Conservation (phyloP, 2,888 invertebrate species). For the Oscheius myriophilus region DNA sequence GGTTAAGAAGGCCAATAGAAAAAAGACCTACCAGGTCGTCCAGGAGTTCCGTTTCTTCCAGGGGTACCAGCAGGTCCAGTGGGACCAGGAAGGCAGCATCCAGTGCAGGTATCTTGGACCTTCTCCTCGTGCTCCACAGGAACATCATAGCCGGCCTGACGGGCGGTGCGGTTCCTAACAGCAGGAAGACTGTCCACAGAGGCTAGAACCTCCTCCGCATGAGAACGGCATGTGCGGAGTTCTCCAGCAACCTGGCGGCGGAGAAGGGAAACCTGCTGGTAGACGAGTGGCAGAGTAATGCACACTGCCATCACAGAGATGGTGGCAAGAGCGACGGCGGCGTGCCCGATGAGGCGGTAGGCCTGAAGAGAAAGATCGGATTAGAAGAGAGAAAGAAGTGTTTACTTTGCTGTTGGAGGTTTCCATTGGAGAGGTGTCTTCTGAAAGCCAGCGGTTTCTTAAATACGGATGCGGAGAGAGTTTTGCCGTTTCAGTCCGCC, state of each 20-base stretch:
- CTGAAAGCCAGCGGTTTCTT: not conserved
- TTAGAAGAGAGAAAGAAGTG: not conserved
- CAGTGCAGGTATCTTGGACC: slow-evolving; percentile 1
- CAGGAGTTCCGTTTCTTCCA: slow-evolving; percentile 58
- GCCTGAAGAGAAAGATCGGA: slow-evolving; percentile 8
- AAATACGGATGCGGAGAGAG: slow-evolving; percentile 11
- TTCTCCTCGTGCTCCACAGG: slow-evolving; percentile 27
- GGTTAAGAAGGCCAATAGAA: not conserved
- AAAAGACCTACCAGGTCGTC: slow-evolving; percentile 40
- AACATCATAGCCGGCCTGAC: slow-evolving; percentile 53
- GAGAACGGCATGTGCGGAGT: slow-evolving; percentile 14
- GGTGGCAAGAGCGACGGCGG: slow-evolving; percentile 14
- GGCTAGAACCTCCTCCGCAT: slow-evolving; percentile 20
- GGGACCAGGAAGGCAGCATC: slow-evolving; percentile 60
- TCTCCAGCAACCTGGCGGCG: slow-evolving; percentile 20
- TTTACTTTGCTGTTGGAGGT: slow-evolving; percentile 17
- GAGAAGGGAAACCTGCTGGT: slow-evolving; percentile 18
- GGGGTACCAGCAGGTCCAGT: slow-evolving; percentile 58
- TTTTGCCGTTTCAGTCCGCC: slow-evolving; percentile 22
- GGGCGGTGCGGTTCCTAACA: slow-evolving; percentile 42
- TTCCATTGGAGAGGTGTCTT: slow-evolving; percentile 5
- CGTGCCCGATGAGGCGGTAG: slow-evolving; percentile 24
- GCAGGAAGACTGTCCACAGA: slow-evolving; percentile 20
- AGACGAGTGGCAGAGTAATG: slow-evolving; percentile 23
- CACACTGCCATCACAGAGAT: slow-evolving; percentile 20